These are phyloP conservation scores for Ostrea edulis DNA, from an alignment of 1,140 invertebrate species.

Conservation along the genomic window DNA sequence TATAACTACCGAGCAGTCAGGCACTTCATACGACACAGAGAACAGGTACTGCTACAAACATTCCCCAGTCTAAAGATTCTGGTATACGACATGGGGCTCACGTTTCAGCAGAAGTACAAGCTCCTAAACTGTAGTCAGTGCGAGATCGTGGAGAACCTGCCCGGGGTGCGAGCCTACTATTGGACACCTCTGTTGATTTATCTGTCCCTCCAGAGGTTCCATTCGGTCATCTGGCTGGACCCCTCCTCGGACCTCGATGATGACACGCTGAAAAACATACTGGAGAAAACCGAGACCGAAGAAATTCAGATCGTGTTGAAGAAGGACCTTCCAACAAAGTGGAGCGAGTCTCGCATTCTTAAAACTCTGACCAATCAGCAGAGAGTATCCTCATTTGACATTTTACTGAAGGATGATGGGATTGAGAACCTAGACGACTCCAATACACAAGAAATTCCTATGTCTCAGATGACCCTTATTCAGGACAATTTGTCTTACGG, in stretches of 20 bases:
- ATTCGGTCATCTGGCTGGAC: conserved; percentile 25
- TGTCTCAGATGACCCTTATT: neutral
- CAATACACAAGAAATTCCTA: neutral
- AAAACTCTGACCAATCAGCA: conserved; percentile 23
- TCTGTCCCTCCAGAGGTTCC: conserved; percentile 25
- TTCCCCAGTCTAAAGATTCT: neutral
- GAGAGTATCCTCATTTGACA: neutral
- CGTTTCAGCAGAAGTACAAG: conserved; percentile 45
- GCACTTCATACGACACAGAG: neutral
- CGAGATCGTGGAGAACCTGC: conserved; percentile 26
- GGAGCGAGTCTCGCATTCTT: neutral
- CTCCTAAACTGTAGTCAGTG: conserved; percentile 42
- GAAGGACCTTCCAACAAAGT: conserved; percentile 13
- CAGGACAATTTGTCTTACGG: neutral
- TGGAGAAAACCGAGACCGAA: conserved; percentile 11
- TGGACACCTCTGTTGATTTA: conserved; percentile 29
- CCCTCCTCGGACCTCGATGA: neutral
- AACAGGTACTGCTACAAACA: neutral
- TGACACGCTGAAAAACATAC: neutral
- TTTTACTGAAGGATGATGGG: conserved; percentile 21
- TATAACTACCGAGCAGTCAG: neutral
- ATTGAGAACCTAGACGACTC: neutral
- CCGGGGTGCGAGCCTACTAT: neutral
- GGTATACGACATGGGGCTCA: conserved; percentile 38
- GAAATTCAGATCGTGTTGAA: conserved; percentile 35